These are phyloP conservation scores for Natrix natrix DNA, from an alignment of 2,797 vertebrate species.

Conservation along the genomic window DNA sequence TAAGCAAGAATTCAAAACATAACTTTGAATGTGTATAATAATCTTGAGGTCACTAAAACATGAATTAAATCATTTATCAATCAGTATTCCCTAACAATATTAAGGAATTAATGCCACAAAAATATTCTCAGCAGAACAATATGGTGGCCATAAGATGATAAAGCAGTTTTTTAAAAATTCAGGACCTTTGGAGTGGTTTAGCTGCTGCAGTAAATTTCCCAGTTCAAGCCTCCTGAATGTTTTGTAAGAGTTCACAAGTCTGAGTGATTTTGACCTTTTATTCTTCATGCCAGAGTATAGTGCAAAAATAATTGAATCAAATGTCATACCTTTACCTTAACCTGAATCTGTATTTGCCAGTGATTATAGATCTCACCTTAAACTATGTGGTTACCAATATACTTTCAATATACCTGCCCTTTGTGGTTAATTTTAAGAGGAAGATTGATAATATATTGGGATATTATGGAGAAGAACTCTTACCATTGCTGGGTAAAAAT, in stretches of 20 bases:
- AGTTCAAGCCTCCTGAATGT: neutral
- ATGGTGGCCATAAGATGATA: neutral
- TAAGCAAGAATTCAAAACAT: neutral
- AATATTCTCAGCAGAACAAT: neutral
- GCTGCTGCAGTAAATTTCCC: neutral
- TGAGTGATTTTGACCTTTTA: neutral
- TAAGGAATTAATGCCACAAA: neutral
- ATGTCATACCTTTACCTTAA: neutral
- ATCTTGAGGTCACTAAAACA: neutral
- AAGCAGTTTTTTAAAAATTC: neutral
- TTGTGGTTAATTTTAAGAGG: neutral
- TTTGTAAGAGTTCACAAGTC: neutral
- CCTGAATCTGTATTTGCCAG: neutral
- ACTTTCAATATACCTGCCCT: neutral
- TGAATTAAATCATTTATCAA: neutral
- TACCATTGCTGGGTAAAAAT: constrained; percentile 79
- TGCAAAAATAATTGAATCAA: neutral
- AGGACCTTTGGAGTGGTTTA: neutral
- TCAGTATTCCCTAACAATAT: neutral
- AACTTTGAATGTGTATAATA: neutral
- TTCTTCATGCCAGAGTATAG: neutral
- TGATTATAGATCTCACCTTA: neutral
- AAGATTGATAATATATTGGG: neutral
- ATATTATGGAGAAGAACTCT: constrained; percentile 21
- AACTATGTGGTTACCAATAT: neutral